phyloP scores from a whole-genome alignment of 2,113 vertebrate genomes.

The Scopus umbretta region DNA sequence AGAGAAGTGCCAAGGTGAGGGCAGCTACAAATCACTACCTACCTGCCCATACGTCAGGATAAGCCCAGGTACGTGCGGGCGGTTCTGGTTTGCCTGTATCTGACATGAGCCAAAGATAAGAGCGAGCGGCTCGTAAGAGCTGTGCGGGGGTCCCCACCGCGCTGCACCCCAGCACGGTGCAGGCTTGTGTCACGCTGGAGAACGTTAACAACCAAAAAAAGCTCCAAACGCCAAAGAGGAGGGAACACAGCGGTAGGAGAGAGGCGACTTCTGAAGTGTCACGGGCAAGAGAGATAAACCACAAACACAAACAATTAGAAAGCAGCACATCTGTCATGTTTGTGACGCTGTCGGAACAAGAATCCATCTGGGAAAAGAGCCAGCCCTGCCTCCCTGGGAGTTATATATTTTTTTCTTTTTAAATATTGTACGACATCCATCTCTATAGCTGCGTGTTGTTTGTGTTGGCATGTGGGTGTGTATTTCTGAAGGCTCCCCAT shows the following conservation, averaged over 20 bases:
- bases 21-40: accelerated
- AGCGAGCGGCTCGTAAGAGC: accelerated
- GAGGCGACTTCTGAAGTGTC: background rate
- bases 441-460: background rate
- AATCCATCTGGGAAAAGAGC: slow-evolving; percentile 9
- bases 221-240: background rate
- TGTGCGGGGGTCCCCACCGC: no score
- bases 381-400: background rate
- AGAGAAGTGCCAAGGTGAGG: background rate
- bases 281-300: background rate
- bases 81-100: background rate
- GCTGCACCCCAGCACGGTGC: accelerated
- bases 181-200: background rate
- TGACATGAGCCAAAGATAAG: accelerated
- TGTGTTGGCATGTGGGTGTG: background rate
- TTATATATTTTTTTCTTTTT: background rate
- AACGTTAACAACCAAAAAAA: background rate
- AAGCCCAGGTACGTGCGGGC: accelerated
- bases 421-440: background rate
- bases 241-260: background rate
- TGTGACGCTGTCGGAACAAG: background rate
- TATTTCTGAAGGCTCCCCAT: background rate
- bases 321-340: slow-evolving; percentile 16
- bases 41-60: accelerated
- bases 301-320: background rate